Evolutionary conservation across 1,140 invertebrate species (phyloP), one percentile per base, ranked within the genome.

Genomic region (Lordiphosa stackelbergi): DNA sequence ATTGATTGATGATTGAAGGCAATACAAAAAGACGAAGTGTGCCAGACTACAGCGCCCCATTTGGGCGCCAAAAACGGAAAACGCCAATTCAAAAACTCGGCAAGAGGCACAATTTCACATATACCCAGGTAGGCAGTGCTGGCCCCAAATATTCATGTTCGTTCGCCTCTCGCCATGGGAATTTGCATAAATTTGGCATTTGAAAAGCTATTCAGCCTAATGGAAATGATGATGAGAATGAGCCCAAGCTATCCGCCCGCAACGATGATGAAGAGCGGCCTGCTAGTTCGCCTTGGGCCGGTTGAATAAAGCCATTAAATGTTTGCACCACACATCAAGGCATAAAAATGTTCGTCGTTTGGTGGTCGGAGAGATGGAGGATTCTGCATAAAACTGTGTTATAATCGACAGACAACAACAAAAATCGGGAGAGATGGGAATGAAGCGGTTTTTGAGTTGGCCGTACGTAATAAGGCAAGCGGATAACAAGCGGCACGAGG

Each of bases 181-280:
- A 79, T 78, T 78, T 78, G 74, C 73, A 78, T 78, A 79, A 78
- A 78, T 79, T 78, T 79, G 69, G 75, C 66, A 78, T 78, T 78
- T 79, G 75, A 69, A 77, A 77, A 79, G 75, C 74, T 73, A 73
- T 79, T 73, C 74, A 73, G 56, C 64, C 74, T 78, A 69, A 79
- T 79, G 69, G 74, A 79, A 79, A 73, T 73, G 74, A 78, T 79
- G 74, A 73, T 56, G 65, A 65, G 69, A 71, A 13, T 57, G 35
- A 51, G 36, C 28, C 42, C 62, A 48, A 36, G 53, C 60, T 41
- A 47, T 9, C 38, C 43, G 13, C 11, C 11, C 12, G 11, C 43
- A 54, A 68, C 63, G 68, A 73, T 73, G 69, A 73, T 68, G 55
- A 69, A 64, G 64, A 68, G 55, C 54, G 22, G 34, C 40, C 46